Evolutionary conservation across 2,797 vertebrate species (phyloP).

Genomic region (Molossus alvarezi): DNA sequence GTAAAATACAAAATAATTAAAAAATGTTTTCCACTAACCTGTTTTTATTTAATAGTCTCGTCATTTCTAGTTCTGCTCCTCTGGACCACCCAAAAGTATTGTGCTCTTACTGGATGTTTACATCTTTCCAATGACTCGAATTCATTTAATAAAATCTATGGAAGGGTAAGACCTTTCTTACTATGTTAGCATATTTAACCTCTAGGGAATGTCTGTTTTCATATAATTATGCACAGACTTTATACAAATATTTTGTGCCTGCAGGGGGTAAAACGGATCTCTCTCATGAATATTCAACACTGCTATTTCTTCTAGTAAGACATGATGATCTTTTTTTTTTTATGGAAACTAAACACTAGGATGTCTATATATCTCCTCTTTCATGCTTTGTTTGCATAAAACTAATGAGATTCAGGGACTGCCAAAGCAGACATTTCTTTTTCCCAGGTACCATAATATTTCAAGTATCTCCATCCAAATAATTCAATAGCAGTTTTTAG

Average conservation of each 20-base stretch:
- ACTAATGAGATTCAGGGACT: constrained; percentile 65
- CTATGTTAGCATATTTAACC: constrained; percentile 79
- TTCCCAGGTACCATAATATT: constrained; percentile 63
- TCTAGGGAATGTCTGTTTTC: constrained; percentile 78
- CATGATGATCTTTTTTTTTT: constrained; percentile 78
- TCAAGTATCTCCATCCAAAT: constrained; percentile 58
- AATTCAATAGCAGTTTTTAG: constrained; percentile 70
- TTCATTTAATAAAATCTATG: constrained; percentile 81
- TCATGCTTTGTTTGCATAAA: constrained; percentile 82
- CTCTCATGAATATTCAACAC: constrained; percentile 85
- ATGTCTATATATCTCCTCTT: constrained; percentile 66
- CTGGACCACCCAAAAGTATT: constrained; percentile 67
- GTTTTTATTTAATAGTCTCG: constrained; percentile 9
- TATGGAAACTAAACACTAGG: constrained; percentile 70
- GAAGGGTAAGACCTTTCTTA: constrained; percentile 69
- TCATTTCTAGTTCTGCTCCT: constrained; percentile 52
- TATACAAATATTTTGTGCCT: constrained; percentile 82
- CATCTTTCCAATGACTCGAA: constrained; percentile 69
- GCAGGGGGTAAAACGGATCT: constrained; percentile 68
- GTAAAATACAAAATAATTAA: constrained; percentile 49
- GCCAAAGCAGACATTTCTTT: constrained; percentile 76
- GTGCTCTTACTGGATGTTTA: constrained; percentile 69
- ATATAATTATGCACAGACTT: constrained; percentile 79
- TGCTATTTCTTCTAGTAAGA: constrained; percentile 76
- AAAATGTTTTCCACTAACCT: constrained; percentile 59